Conservation (phyloP, 1,140 invertebrate species). For the Drosophila chauvacae region DNA sequence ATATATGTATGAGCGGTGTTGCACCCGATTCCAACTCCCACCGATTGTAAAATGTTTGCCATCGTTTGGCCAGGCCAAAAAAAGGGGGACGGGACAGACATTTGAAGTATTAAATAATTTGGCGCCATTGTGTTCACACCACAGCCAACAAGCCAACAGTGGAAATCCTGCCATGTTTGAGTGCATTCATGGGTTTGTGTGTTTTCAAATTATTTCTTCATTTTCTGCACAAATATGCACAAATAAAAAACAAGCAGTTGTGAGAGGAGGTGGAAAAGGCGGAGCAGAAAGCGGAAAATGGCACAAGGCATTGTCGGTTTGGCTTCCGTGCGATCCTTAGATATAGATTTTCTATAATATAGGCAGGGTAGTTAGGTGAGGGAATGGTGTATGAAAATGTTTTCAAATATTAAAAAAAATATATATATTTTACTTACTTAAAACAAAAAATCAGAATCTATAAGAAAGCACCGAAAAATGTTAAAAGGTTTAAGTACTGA, state of each 20-base stretch:
- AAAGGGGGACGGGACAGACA: constrained; percentile 51
- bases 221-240: constrained; percentile 63
- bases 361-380: constrained; percentile 1
- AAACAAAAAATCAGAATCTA: background rate
- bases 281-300: constrained; percentile 54
- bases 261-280: constrained; percentile 28
- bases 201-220: constrained; percentile 79
- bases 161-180: constrained; percentile 21
- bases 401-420: background rate
- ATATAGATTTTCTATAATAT: constrained; percentile 2
- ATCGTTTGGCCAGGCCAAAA: constrained; percentile 60
- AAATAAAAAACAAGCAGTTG: constrained; percentile 43
- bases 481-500: background rate
- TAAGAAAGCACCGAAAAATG: background rate
- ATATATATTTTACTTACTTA: no score
- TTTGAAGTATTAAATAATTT: constrained; percentile 83
- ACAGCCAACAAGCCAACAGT: constrained; percentile 34
- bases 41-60: constrained; percentile 53
- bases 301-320: constrained; percentile 61
- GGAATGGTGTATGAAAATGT: background rate
- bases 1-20: constrained; percentile 6
- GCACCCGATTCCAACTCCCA: background rate
- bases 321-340: constrained; percentile 44
- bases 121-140: constrained; percentile 80
- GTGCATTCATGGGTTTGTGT: constrained; percentile 35